These are phyloP conservation scores for Hypotaenidia philippensis DNA, from an alignment of 2,797 vertebrate species.

Conservation along the genomic window DNA sequence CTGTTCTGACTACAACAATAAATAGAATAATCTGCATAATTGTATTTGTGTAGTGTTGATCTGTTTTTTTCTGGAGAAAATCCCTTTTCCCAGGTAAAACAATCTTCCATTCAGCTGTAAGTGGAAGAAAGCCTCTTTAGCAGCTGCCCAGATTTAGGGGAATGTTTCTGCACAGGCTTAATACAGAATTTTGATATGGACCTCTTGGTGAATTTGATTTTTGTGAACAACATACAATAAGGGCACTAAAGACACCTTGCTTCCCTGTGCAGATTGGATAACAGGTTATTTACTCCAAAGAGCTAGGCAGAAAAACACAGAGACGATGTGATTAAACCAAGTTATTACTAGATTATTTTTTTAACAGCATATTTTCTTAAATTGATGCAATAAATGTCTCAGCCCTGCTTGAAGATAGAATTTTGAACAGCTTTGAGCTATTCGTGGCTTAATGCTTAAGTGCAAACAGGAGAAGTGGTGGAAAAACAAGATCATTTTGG, in stretches of 20 bases:
- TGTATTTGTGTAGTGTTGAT: not conserved
- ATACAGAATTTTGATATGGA: not conserved
- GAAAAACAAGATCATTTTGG: not conserved
- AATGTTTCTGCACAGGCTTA: not conserved
- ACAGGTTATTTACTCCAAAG: not conserved
- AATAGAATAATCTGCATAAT: not conserved
- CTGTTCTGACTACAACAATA: not conserved
- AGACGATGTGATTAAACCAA: not conserved
- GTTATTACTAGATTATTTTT: not conserved
- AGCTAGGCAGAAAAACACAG: not conserved
- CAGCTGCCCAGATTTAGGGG: not conserved
- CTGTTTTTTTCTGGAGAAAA: constrained; percentile 24
- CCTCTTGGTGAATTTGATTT: not conserved
- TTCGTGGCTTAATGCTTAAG: not conserved
- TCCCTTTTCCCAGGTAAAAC: not conserved
- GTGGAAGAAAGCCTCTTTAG: not conserved
- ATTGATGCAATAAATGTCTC: not conserved
- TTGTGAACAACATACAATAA: not conserved
- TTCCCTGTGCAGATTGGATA: not conserved
- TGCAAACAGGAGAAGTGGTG: not conserved
- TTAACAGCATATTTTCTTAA: not conserved
- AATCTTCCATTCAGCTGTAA: constrained; percentile 19
- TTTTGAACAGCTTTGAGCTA: constrained; percentile 28
- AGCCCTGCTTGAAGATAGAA: not conserved
- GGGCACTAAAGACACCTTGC: not conserved